phyloP scores from a whole-genome alignment of 2,797 vertebrate species.

The Crenuchus spilurus region DNA sequence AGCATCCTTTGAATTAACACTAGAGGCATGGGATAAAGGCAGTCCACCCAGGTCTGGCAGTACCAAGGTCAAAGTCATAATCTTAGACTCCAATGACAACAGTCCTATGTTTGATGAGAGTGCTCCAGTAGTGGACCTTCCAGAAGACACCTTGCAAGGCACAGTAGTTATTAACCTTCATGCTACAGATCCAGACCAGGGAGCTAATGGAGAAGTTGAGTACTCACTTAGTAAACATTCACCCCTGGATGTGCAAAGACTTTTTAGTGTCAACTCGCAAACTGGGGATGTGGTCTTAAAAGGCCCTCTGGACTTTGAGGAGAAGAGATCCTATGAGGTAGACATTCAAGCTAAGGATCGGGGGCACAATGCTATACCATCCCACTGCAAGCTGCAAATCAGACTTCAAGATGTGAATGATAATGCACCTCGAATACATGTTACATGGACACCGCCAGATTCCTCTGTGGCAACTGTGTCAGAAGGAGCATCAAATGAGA shows the following conservation, averaged over 20 bases:
- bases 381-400: slow-evolving; percentile 89
- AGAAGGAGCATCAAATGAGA: slow-evolving; percentile 83
- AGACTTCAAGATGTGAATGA: slow-evolving; percentile 87
- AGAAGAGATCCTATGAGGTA: slow-evolving; percentile 80
- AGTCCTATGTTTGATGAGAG: slow-evolving; percentile 87
- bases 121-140: slow-evolving; percentile 79
- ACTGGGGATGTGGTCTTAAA: slow-evolving; percentile 80
- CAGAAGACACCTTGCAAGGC: slow-evolving; percentile 82
- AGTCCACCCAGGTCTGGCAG: slow-evolving; percentile 86
- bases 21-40: slow-evolving; percentile 88
- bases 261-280: slow-evolving; percentile 81
- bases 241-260: slow-evolving; percentile 75
- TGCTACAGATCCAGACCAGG: slow-evolving; percentile 89
- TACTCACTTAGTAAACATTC: slow-evolving; percentile 88
- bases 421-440: slow-evolving; percentile 83
- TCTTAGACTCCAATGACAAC: slow-evolving; percentile 93
- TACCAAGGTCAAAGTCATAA: slow-evolving; percentile 81
- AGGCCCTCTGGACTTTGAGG: slow-evolving; percentile 85
- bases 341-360: slow-evolving; percentile 86
- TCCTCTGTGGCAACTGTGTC: slow-evolving; percentile 76
- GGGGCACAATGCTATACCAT: slow-evolving; percentile 87
- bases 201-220: slow-evolving; percentile 89
- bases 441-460: slow-evolving; percentile 81
- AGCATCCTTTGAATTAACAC: slow-evolving; percentile 79
- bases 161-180: slow-evolving; percentile 84